Conservation (phyloP, 2,113 vertebrate genomes). For the Corythoichthys haematopterus region DNA sequence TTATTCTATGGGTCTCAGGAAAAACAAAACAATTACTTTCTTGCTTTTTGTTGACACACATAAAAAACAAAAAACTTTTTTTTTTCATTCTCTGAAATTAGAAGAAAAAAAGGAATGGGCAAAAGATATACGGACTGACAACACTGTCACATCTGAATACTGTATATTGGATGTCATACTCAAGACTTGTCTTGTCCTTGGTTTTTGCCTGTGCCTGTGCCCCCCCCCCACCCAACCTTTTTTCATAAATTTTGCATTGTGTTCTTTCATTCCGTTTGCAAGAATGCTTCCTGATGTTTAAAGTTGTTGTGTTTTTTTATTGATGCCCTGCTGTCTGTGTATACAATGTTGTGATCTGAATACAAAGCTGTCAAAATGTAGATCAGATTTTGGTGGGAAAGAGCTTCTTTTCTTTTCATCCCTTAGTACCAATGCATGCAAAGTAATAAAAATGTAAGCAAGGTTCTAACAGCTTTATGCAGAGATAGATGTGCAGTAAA, state of each 20-base stretch:
- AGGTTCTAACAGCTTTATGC: slow-evolving; percentile 32
- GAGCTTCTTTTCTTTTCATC: not conserved
- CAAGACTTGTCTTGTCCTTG: slow-evolving; percentile 19
- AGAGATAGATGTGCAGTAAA: slow-evolving; percentile 45
- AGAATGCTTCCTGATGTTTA: slow-evolving; percentile 11
- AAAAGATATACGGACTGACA: no score
- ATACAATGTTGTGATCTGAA: not conserved
- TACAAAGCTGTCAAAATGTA: slow-evolving; percentile 8
- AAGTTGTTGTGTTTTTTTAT: not conserved
- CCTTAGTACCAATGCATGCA: slow-evolving; percentile 42
- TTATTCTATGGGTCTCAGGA: no score
- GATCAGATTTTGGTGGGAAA: slow-evolving; percentile 10
- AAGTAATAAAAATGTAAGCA: slow-evolving; percentile 35
- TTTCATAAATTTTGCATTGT: slow-evolving; percentile 28
- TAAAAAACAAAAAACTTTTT: no score
- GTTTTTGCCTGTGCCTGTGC: slow-evolving; percentile 7
- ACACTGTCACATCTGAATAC: no score
- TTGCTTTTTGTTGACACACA: no score
- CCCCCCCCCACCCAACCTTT: slow-evolving; percentile 8
- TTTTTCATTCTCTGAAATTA: not conserved
- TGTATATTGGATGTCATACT: slow-evolving; percentile 33
- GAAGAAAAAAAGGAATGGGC: no score
- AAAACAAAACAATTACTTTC: no score
- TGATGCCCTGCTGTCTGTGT: slow-evolving; percentile 23
- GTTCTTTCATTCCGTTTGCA: slow-evolving; percentile 12